Evolutionary conservation across 2,888 invertebrate genomes (phyloP), one percentile per base, ranked within the genome.

Genomic region (Erynnis tages): DNA sequence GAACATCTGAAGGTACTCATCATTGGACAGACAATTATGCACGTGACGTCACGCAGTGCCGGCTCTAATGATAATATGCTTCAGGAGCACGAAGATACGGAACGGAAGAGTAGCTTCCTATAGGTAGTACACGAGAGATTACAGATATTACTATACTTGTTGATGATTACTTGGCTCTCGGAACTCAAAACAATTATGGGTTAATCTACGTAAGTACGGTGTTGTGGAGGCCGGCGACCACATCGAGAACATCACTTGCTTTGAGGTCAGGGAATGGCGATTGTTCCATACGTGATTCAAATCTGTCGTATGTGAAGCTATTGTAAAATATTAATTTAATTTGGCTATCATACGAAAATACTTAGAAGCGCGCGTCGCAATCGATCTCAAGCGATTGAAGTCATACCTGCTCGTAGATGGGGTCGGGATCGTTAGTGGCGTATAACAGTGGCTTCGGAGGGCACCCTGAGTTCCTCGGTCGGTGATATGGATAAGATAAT

Each of bases 111-210:
- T 56, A 55, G 61, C 61, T 69, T 63, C 73, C 79, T 76, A 73
- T 73, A 72, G 66, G 62, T 62, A 65, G 63, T 63, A 62, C 73
- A 77, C 71, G 61, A 64, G 63, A 73, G 77, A 83, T 82, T 79
- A 76, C 71, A 58, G 62, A 65, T 70, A 79, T 80, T 78, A 80
- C 67, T 73, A 68, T 68, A 76, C 75, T 74, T 72, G 79, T 77
- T 80, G 76, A 76, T 78, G 70, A 71, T 62, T 63, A 65, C 65
- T n/a, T 66, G 77, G 79, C 67, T 77, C 75, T 76, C 69, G 76
- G 75, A 76, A 74, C 76, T 73, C 57, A 55, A 60, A 69, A 71
- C 72, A 66, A 78, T 80, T 80, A 78, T 62, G 56, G 58, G 56
- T 23, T 34, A 23, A 37, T 43, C 19, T 27, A 21, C n/a, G 19